Percentiles rank a stretch among this genome's conserved stretches.
phyloP scores from a whole-genome alignment of 2,888 invertebrate species.

The Eustalomyia histrio region DNA sequence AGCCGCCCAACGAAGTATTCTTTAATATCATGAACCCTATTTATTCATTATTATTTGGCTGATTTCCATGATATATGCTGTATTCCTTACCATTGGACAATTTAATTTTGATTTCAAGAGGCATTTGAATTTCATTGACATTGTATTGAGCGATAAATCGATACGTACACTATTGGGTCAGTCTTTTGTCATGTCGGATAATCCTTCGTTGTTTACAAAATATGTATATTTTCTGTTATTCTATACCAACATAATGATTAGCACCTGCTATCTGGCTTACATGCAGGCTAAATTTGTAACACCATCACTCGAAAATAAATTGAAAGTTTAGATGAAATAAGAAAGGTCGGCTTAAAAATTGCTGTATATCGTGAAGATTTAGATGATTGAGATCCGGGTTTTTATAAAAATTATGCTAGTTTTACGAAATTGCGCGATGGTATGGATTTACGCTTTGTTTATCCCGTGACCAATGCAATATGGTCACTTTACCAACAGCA shows the following conservation, averaged over 20 bases:
- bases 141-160: constrained; percentile 33
- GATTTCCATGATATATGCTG: constrained; percentile 7
- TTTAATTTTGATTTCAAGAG: neutral
- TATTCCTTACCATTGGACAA: constrained; percentile 11
- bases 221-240: constrained; percentile 29
- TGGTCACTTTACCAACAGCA: constrained; percentile 45
- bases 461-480: constrained; percentile 1
- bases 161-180: constrained; percentile 50
- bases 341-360: constrained; percentile 25
- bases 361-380: constrained; percentile 22
- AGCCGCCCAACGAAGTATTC: constrained; percentile 3
- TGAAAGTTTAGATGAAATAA: constrained; percentile 34
- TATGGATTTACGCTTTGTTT: constrained; percentile 34
- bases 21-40: neutral
- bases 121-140: neutral
- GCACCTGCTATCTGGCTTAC: constrained; percentile 38
- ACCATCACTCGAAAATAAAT: constrained; percentile 18
- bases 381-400: neutral
- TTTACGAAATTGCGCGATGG: constrained; percentile 13
- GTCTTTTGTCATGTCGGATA: constrained; percentile 33
- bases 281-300: constrained; percentile 32
- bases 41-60: constrained; percentile 5
- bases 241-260: constrained; percentile 39
- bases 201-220: neutral
- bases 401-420: neutral